Evolutionary conservation across 2,888 invertebrate species (phyloP).

Genomic region (Hoplodrina blanda): DNA sequence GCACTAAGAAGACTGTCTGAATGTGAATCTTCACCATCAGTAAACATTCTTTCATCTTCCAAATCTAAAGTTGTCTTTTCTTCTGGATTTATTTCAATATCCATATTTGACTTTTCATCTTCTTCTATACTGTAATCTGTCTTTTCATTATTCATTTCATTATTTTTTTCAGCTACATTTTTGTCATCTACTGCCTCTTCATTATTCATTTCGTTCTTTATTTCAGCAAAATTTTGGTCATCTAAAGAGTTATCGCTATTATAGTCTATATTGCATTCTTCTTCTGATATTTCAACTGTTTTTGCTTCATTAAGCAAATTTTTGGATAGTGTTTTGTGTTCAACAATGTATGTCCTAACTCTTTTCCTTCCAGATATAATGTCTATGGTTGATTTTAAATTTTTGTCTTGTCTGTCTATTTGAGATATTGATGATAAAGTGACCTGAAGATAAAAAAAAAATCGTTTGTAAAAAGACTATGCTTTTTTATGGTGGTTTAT

Average conservation of each 20-base stretch:
- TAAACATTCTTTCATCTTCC: constrained; percentile 12
- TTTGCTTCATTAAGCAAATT: not conserved
- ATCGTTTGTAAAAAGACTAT: too few relatives aligned
- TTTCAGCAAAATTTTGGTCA: too few relatives aligned
- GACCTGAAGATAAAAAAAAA: constrained; percentile 37
- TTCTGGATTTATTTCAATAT: constrained; percentile 2
- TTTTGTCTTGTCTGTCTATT: constrained; percentile 31
- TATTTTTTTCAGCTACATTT: constrained; percentile 35
- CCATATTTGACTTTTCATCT: constrained; percentile 1
- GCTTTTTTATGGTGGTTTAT: too few relatives aligned
- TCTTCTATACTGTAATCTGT: not conserved
- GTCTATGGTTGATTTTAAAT: constrained; percentile 40
- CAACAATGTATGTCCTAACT: constrained; percentile 38
- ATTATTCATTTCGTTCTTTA: too few relatives aligned
- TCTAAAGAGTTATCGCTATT: constrained; percentile 38
- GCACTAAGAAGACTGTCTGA: not conserved
- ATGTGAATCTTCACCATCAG: constrained; percentile 20
- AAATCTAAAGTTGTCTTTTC: not conserved
- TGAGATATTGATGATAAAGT: constrained; percentile 45
- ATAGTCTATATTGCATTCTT: constrained; percentile 10
- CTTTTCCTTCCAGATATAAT: constrained; percentile 31
- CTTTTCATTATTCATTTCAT: constrained; percentile 16
- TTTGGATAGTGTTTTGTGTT: constrained; percentile 11
- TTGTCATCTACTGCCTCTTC: constrained; percentile 23
- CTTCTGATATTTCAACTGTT: constrained; percentile 13